Evolutionary conservation across 2,113 vertebrate genomes (phyloP).

Genomic region (Oryctolagus cuniculus): DNA sequence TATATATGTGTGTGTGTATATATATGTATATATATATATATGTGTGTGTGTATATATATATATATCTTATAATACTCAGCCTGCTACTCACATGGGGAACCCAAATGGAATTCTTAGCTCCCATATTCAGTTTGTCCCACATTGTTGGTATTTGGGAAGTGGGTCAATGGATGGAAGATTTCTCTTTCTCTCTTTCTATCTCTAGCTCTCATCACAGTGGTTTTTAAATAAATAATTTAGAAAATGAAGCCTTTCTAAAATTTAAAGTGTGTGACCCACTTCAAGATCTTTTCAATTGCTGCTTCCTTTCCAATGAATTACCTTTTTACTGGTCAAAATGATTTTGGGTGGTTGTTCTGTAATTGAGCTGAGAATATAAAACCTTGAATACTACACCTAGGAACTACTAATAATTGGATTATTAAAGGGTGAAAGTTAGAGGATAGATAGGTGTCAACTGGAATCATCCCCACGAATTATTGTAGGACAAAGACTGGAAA

Average conservation of each 20-base stretch:
- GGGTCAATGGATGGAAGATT: no score
- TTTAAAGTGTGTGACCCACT: background rate
- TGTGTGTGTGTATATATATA: no score
- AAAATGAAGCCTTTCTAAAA: constrained; percentile 19
- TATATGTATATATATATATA: no score
- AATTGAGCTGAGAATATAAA: background rate
- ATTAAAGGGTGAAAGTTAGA: background rate
- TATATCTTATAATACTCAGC: no score
- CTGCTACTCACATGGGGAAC: no score
- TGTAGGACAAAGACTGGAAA: background rate
- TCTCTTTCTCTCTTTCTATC: no score
- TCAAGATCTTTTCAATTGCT: background rate
- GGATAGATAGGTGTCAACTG: background rate
- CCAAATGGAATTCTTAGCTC: no score
- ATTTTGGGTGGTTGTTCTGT: no score
- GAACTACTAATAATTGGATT: background rate
- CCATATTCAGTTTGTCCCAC: no score
- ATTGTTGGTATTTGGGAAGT: no score
- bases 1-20: no score
- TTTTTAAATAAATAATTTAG: background rate
- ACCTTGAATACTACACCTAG: background rate
- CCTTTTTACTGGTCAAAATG: background rate
- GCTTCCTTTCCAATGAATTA: background rate
- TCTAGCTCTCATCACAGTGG: no score
- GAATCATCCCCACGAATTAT: background rate